phyloP scores from a whole-genome alignment of 2,888 invertebrate species.

The Tuta absoluta region DNA sequence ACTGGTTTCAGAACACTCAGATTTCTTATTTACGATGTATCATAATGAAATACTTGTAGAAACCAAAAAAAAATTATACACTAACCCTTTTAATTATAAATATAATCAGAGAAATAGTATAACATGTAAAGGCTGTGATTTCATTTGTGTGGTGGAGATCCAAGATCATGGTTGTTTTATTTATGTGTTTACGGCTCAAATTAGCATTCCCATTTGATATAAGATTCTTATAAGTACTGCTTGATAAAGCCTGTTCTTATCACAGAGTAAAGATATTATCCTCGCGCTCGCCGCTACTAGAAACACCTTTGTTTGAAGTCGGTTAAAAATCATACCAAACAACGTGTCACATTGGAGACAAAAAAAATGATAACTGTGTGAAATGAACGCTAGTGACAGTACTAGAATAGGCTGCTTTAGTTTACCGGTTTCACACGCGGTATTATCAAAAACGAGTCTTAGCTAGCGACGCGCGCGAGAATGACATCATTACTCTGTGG shows the following conservation, averaged over 20 bases:
- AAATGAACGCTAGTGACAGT: too few relatives aligned
- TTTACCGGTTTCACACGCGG: too few relatives aligned
- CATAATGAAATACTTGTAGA: not conserved
- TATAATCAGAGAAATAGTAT: conserved; percentile 41
- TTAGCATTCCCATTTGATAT: conserved; percentile 11
- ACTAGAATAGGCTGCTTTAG: too few relatives aligned
- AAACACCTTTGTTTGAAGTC: too few relatives aligned
- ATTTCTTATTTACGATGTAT: conserved; percentile 23
- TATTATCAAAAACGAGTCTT: too few relatives aligned
- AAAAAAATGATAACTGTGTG: too few relatives aligned
- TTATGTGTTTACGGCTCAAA: conserved; percentile 46
- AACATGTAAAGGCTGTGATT: conserved; percentile 76
- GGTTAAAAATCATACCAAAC: too few relatives aligned
- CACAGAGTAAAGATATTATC: too few relatives aligned
- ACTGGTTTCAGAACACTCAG: conserved; percentile 33
- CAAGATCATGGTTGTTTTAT: conserved; percentile 59
- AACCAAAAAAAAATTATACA: conserved; percentile 38
- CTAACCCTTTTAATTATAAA: conserved; percentile 32
- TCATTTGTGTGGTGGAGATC: conserved; percentile 66
- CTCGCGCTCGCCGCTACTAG: too few relatives aligned
- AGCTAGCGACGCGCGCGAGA: too few relatives aligned
- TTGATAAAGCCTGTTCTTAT: not conserved
- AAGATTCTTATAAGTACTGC: not conserved
- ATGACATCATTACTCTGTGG: too few relatives aligned
- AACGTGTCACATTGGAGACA: too few relatives aligned